Conservation (phyloP, 1,140 invertebrate genomes). For the Teleogryllus occipitalis region DNA sequence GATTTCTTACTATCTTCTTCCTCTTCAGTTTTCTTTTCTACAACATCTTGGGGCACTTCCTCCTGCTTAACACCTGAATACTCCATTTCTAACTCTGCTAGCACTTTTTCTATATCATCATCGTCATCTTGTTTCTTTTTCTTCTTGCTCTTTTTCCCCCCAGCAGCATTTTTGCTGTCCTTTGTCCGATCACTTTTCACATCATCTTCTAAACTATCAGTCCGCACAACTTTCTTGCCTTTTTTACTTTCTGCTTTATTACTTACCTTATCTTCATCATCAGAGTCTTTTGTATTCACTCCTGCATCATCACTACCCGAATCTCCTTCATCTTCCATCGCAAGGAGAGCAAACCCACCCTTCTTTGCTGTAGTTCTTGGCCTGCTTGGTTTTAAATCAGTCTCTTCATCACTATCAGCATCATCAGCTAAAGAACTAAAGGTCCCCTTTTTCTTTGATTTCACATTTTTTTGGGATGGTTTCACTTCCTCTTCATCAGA, state of each 20-base stretch:
- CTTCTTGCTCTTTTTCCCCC: conserved; percentile 27
- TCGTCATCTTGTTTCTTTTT: conserved; percentile 35
- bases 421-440: conserved; percentile 29
- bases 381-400: conserved; percentile 26
- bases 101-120: conserved; percentile 47
- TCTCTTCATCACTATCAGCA: conserved; percentile 33
- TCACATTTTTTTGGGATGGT: conserved; percentile 30
- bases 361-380: conserved; percentile 28
- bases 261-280: conserved; percentile 16
- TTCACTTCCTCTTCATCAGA: conserved; percentile 24
- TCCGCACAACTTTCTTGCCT: conserved; percentile 25
- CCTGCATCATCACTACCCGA: conserved; percentile 24
- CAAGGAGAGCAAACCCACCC: conserved; percentile 32
- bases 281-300: conserved; percentile 19
- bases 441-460: conserved; percentile 36
- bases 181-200: conserved; percentile 17
- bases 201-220: conserved; percentile 23
- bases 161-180: conserved; percentile 25
- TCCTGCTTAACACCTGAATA: conserved; percentile 53
- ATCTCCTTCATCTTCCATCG: conserved; percentile 36
- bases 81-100: conserved; percentile 71
- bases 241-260: conserved; percentile 20
- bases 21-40: conserved; percentile 22
- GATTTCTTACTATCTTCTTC: conserved; percentile 27
- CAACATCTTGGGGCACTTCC: conserved; percentile 24